Evolutionary conservation across 1,140 invertebrate species (phyloP), one percentile per base, ranked within the genome.

Genomic region (Heliconius nattereri): DNA sequence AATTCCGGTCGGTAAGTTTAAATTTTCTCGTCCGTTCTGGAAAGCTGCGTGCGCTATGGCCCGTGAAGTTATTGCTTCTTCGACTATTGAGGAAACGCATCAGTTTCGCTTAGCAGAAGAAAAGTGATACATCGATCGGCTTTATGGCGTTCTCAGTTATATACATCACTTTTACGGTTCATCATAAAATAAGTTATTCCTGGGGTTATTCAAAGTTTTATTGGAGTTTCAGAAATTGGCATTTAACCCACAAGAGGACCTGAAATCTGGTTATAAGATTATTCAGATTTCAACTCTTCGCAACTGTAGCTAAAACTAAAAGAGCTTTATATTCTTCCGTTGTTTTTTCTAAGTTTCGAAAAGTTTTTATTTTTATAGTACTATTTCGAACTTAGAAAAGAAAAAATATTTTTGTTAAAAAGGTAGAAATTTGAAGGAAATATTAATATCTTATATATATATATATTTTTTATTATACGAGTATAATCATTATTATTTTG

Each of bases 1-100:
- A 78, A 78, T 74, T 79, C 78, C 35, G 73, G 72, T 74, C 78
- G 54, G 78, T 75, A 75, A 79, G 57, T 75, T 79, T 79, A 79
- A 79, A 79, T 71, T 75, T 57, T 73, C 78, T 73, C 57, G 54
- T 60, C 57, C 72, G 73, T 52, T 71, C 75, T 54, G 78, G 78
- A 32, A 16, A 60, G 73, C 72, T 79, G 78, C 77, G 77, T 71
- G 73, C 73, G 13, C 73, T 52, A 79, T 79, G 78, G 72, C 37
- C 78, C 78, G 78, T 79, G 60, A 79, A 71, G 71, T 79, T 74
- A 79, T 74, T 79, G 78, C 73, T 75, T 75, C 54, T 60, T 74
- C 54, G n/a, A 29, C 40, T 74, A 79, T 73, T 71, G 57, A 71
- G 71, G 52, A 32, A 40, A 71, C 66, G 60, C 29, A 40, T 79